Base-by-base conservation (phyloP, 1,140 invertebrate species). In the Chymomyza costata region DNA sequence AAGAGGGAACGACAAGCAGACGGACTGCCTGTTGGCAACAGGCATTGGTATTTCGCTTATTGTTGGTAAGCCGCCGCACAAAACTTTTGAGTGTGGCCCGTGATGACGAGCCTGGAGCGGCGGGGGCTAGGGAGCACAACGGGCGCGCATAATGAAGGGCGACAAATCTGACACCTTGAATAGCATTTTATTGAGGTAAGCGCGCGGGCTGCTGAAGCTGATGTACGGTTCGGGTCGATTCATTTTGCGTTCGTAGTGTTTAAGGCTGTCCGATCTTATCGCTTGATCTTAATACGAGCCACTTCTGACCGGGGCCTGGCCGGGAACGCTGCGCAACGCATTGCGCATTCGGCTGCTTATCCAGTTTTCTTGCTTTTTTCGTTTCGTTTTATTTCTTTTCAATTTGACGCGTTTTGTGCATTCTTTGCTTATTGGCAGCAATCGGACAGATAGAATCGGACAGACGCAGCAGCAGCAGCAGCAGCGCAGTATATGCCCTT, bases 91-190 rank as follows among this genome's bases (percentile, higher is more conserved):
- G 10, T 28, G 32, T 13, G 3, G 32, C 8, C 21, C 2, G 6
- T 10, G 32, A 3, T 34, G 32, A 3, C 13, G 3, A 34, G 3
- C 32, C 11, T 34, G 13, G 32, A 34, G 11, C 8, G 25, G 32
- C 8, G 32, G 3, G 32, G 60, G 50, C 5, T 28, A 28, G 25
- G 10, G 25, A 6, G 25, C 5, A 28, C 5, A 5, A 28, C 5
- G 10, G 25, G 25, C 25, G 25, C 73, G 73, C 73, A 82, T 83
- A 83, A 83, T 83, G 81, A 83, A 83, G 82, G 82, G 82, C 82
- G 82, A 84, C 82, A 84, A 84, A 84, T 84, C 82, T 83, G 82
- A 84, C 82, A 84, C 82, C 82, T 84, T 84, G 74, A 81, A 81
- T 83, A 78, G 81, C 80, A 83, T 83, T 83, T 83, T 83, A 83